Percentiles rank a stretch among this genome's conserved stretches.
phyloP scores from a whole-genome alignment of 92 coral and sea anemone genomes.

The Epizoanthus scotinus region DNA sequence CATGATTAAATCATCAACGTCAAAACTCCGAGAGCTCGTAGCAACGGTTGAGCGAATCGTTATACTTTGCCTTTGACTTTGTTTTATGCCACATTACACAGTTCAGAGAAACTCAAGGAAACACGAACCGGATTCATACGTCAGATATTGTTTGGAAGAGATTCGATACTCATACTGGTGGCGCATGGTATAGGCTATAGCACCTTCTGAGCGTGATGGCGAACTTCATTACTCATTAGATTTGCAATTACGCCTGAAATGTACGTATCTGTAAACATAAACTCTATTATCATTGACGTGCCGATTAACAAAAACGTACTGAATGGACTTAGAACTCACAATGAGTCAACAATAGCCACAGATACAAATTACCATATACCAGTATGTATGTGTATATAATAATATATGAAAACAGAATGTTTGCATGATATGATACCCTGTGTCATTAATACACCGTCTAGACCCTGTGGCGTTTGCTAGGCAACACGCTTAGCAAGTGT shows the following conservation, averaged over 20 bases:
- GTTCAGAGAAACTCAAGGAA: not conserved
- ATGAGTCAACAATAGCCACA: not conserved
- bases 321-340: constrained; percentile 29
- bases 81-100: not conserved
- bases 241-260: too few relatives aligned
- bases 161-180: too few relatives aligned
- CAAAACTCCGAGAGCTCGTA: not conserved
- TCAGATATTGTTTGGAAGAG: too few relatives aligned
- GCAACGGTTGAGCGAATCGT: not conserved
- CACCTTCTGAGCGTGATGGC: too few relatives aligned
- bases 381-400: too few relatives aligned
- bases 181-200: too few relatives aligned
- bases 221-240: not conserved
- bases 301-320: not conserved
- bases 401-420: too few relatives aligned
- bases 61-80: not conserved
- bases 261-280: not conserved
- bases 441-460: too few relatives aligned
- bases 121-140: not conserved
- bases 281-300: not conserved
- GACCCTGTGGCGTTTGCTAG: constrained; percentile 13
- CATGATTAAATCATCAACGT: not conserved
- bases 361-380: too few relatives aligned
- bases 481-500: constrained; percentile 13
- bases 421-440: not conserved